A percentile compares a stretch with the other conserved stretches of the same genome.
phyloP scores from a whole-genome alignment of 2,888 invertebrate genomes.

The Geophilus truncorum region DNA sequence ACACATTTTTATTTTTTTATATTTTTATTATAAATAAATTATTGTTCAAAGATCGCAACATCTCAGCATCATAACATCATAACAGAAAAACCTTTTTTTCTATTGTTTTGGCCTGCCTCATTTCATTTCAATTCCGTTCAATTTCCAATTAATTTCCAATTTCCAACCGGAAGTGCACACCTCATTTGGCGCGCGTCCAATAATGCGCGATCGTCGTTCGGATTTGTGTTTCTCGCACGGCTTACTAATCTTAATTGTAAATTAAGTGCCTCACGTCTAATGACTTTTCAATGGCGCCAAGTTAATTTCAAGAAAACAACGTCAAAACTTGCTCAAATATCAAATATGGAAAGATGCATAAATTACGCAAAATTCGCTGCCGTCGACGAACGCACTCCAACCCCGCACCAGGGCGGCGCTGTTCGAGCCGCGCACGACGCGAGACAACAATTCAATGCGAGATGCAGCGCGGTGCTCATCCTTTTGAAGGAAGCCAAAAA shows the following conservation, averaged over 20 bases:
- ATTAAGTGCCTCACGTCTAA: conserved; percentile 5
- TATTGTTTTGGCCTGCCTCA: background rate
- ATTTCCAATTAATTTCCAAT: conserved; percentile 11
- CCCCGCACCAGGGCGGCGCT: background rate
- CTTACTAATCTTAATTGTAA: conserved; percentile 6
- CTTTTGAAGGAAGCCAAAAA: background rate
- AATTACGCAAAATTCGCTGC: background rate
- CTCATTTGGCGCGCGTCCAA: background rate
- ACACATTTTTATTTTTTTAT: too few relatives aligned
- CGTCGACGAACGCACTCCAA: background rate
- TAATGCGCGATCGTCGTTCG: background rate
- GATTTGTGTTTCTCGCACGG: background rate
- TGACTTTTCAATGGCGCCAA: conserved; percentile 8
- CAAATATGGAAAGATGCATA: background rate
- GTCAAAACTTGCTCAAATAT: background rate
- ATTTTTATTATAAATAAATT: too few relatives aligned
- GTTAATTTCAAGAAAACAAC: background rate
- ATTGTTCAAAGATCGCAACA: too few relatives aligned
- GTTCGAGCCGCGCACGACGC: background rate
- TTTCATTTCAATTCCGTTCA: background rate
- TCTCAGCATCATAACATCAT: too few relatives aligned
- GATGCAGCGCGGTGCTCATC: background rate
- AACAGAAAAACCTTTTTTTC: too few relatives aligned
- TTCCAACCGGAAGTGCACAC: background rate
- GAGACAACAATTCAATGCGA: background rate